Evolutionary conservation across 2,888 invertebrate species (phyloP).

Genomic region (Phlogophora meticulosa): DNA sequence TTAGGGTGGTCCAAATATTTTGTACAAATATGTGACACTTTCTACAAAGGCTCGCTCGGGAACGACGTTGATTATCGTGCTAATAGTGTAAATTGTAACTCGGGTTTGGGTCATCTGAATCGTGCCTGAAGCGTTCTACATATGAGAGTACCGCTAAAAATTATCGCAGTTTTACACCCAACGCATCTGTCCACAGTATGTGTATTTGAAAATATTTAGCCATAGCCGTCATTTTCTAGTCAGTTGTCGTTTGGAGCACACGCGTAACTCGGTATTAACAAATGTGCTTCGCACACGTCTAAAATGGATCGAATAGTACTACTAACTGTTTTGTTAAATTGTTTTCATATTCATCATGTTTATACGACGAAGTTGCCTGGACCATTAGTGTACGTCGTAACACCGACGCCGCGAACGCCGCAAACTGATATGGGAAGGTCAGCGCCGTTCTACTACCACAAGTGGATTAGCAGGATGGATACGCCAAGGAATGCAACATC

Average conservation of each 20-base stretch:
- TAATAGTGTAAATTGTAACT: slow-evolving; percentile 87
- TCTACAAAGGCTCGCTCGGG: slow-evolving; percentile 75
- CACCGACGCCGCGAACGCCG: slow-evolving; percentile 78
- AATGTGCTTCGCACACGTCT: slow-evolving; percentile 72
- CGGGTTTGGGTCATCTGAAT: slow-evolving; percentile 78
- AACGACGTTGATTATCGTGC: slow-evolving; percentile 81
- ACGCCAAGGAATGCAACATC: slow-evolving; percentile 70
- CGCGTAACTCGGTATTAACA: slow-evolving; percentile 65
- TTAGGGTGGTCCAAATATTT: slow-evolving; percentile 73
- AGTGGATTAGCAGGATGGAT: slow-evolving; percentile 87
- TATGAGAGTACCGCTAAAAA: slow-evolving; percentile 87
- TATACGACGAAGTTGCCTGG: slow-evolving; percentile 77
- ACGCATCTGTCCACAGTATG: slow-evolving; percentile 56
- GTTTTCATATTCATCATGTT: slow-evolving; percentile 70
- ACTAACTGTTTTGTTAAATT: slow-evolving; percentile 72
- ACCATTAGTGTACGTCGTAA: slow-evolving; percentile 86
- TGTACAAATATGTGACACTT: slow-evolving; percentile 88
- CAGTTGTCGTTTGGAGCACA: slow-evolving; percentile 76
- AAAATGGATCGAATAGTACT: slow-evolving; percentile 78
- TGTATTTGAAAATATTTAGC: slow-evolving; percentile 74
- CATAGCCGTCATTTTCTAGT: slow-evolving; percentile 79
- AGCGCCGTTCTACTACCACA: slow-evolving; percentile 86
- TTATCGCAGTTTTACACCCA: slow-evolving; percentile 85
- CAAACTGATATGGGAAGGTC: slow-evolving; percentile 78
- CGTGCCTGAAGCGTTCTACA: slow-evolving; percentile 85